Percentiles rank a stretch among this genome's conserved stretches.
Conservation (phyloP, 1,140 invertebrate species). For the Capitella teleta region DNA sequence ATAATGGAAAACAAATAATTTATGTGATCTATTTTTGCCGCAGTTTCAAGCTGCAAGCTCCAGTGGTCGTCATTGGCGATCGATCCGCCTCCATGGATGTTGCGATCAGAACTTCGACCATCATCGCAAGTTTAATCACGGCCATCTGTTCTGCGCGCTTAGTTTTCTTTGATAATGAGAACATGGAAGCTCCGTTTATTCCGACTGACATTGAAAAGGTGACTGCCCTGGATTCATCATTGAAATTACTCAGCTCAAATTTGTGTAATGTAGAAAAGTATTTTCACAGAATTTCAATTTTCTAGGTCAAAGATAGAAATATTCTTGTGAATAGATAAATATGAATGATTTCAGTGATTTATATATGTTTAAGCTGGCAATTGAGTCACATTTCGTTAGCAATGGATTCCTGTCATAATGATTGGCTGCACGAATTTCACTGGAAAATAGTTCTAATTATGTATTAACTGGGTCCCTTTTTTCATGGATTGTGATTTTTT, state of each 20-base stretch:
- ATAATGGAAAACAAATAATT: no score
- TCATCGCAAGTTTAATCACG: conserved; percentile 34
- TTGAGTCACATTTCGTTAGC: no score
- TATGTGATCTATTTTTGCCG: no score
- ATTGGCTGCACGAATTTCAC: no score
- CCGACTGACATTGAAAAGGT: conserved; percentile 29
- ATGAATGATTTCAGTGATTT: neutral
- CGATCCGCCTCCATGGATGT: conserved; percentile 34
- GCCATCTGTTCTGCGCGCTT: conserved; percentile 31
- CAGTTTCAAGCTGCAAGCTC: conserved; percentile 23
- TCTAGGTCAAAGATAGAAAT: neutral
- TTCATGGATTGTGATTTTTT: no score
- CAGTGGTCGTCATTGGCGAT: conserved; percentile 36
- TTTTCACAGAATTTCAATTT: neutral
- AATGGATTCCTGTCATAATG: no score
- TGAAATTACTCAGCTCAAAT: neutral
- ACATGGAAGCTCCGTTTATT: conserved; percentile 19
- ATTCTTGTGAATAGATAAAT: neutral
- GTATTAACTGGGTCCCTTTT: no score
- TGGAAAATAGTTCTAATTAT: no score
- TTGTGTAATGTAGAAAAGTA: neutral
- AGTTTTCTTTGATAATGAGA: conserved; percentile 31
- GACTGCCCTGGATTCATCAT: neutral
- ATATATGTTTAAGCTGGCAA: no score
- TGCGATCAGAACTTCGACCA: conserved; percentile 33